Conservation (phyloP, 2,797 vertebrate species). For the Onychomys arenicola region DNA sequence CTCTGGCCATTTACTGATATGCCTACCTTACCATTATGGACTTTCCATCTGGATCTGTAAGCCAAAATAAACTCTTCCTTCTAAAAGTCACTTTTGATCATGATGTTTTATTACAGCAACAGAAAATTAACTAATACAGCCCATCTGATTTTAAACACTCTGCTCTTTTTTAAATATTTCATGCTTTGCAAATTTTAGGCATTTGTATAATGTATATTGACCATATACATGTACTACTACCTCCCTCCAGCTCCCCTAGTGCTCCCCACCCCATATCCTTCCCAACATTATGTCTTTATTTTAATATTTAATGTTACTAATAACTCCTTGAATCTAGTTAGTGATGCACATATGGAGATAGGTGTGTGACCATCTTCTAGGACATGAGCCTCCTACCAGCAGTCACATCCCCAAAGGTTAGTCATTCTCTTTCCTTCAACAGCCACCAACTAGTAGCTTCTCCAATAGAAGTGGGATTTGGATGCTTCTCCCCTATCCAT, state of each 20-base stretch:
- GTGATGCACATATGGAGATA: background rate
- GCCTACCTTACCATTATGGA: background rate
- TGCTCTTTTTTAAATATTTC: background rate
- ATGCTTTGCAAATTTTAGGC: background rate
- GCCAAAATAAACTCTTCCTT: background rate
- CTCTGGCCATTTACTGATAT: background rate
- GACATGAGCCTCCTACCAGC: background rate
- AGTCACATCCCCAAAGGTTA: background rate
- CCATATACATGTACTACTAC: background rate
- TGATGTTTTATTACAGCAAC: background rate
- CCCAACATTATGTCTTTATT: background rate
- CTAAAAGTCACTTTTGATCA: background rate
- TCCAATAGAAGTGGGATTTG: background rate
- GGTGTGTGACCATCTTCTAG: background rate
- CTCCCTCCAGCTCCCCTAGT: background rate
- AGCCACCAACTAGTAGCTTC: background rate
- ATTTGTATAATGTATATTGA: background rate
- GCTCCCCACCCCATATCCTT: background rate
- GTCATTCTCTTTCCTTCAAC: background rate
- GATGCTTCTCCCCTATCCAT: background rate
- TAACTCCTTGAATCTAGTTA: background rate
- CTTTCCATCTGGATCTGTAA: background rate
- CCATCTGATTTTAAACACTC: background rate
- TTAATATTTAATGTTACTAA: background rate
- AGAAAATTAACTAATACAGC: background rate